Evolutionary conservation across 92 coral and sea anemone species (phyloP), one percentile per base, ranked within the genome.

Genomic region (Epizoanthus illoricatus): DNA sequence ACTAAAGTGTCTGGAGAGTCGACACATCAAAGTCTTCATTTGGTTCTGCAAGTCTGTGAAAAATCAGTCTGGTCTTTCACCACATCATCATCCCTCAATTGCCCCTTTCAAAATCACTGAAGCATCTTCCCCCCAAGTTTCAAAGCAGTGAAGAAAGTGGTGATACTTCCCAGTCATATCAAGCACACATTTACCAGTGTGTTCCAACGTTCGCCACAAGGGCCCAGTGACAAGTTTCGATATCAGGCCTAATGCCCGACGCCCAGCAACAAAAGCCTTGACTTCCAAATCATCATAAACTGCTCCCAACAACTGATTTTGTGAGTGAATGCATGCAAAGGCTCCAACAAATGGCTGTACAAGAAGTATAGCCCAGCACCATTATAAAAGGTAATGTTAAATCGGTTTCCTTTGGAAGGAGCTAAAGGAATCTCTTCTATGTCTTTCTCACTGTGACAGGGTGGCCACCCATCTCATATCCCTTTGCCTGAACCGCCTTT

Each of bases 141-240:
- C 81, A 28, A 84, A 84, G 68, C n/a, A n/a, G n/a, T n/a, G n/a
- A n/a, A n/a, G n/a, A n/a, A n/a, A n/a, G n/a, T 71, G 57, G 81
- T 74, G 76, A 78, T 73, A 84, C 43, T 84, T 69, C 64, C 73
- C 73, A 74, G 69, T 74, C 58, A 84, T 69, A 19, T 84, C 81
- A 7, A 84, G 74, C 73, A 84, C 66, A 63, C 60, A 71, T 39
- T 28, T 69, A 41, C 23, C 63, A 63, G 1, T 74, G 40, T 73
- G 63, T 70, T 69, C 71, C 62, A 84, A 73, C 49, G 49, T 39
- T 74, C 81, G 60, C 54, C 76, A 63, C 54, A 84, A 47, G 81
- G 87, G 81, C 62, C 87, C 87, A 62, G 87, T 84, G 54, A 74
- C 81, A 33, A 83, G 67, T 62, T 73, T 74, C 36, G 76, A 76